Percentiles rank a stretch among this genome's conserved stretches.
Evolutionary conservation across 2,888 invertebrate genomes (phyloP).

Genomic region (Ischnura elegans): DNA sequence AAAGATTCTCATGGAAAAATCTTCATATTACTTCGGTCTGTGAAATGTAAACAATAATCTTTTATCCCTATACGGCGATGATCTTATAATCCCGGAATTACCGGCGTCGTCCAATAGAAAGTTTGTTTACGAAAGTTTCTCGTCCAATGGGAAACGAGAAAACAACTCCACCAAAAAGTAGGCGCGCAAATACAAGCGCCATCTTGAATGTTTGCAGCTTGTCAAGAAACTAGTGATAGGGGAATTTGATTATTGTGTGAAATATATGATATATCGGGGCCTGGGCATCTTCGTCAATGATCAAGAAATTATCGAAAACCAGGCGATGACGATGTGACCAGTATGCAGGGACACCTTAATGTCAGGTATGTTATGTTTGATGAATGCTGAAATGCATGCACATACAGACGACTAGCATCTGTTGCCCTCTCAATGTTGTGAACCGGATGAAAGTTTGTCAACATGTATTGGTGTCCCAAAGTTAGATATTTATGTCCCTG

Average conservation of each 20-base stretch:
- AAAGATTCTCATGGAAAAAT: not conserved
- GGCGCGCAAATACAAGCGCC: constrained; percentile 66
- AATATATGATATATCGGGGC: not conserved
- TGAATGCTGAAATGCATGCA: not conserved
- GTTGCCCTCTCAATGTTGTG: not conserved
- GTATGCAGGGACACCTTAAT: constrained; percentile 43
- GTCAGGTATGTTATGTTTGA: constrained; percentile 37
- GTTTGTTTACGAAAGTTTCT: not conserved
- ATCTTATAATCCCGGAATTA: constrained; percentile 4
- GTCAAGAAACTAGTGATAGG: not conserved
- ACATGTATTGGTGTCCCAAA: not conserved
- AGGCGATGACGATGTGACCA: constrained; percentile 39
- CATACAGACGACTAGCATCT: constrained; percentile 4
- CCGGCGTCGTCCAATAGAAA: constrained; percentile 19
- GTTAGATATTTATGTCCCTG: not conserved
- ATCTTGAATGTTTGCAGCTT: constrained; percentile 59
- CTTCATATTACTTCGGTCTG: not conserved
- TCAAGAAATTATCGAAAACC: not conserved
- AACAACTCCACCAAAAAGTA: constrained; percentile 38
- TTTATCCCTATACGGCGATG: not conserved
- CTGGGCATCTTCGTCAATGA: not conserved
- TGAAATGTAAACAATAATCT: not conserved
- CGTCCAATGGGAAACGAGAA: constrained; percentile 41
- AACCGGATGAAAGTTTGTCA: not conserved
- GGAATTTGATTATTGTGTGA: not conserved